Conservation (phyloP, 1,140 invertebrate genomes). For the Holcopasites calliopsidis region DNA sequence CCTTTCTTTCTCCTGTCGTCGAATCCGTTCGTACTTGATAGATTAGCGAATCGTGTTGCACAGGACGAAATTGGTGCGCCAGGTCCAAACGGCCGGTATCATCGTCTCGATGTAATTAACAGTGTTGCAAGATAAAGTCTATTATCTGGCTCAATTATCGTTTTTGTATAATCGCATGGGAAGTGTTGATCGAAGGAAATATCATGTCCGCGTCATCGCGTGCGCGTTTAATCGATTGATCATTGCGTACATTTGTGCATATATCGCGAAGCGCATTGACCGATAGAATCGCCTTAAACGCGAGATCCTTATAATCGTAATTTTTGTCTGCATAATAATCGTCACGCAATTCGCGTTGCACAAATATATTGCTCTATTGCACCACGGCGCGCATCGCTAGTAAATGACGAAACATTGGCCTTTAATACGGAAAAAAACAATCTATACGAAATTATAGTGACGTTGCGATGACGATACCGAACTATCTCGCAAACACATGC, state of each 20-base stretch:
- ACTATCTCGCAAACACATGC: background rate
- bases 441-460: background rate
- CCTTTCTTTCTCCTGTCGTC: background rate
- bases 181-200: conserved; percentile 14
- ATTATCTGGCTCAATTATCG: background rate
- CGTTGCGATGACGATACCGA: background rate
- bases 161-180: background rate
- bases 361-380: background rate
- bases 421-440: background rate
- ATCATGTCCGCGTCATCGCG: conserved; percentile 8
- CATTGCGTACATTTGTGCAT: background rate
- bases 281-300: background rate
- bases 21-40: background rate
- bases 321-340: background rate
- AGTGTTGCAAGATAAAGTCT: background rate
- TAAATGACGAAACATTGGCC: background rate
- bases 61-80: too few relatives aligned
- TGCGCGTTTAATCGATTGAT: background rate
- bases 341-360: background rate
- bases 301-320: background rate
- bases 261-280: conserved; percentile 12
- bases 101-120: background rate
- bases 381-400: background rate
- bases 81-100: too few relatives aligned
- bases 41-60: too few relatives aligned